Base-by-base conservation (phyloP, 2,797 vertebrate genomes). In the Psittacula echo region DNA sequence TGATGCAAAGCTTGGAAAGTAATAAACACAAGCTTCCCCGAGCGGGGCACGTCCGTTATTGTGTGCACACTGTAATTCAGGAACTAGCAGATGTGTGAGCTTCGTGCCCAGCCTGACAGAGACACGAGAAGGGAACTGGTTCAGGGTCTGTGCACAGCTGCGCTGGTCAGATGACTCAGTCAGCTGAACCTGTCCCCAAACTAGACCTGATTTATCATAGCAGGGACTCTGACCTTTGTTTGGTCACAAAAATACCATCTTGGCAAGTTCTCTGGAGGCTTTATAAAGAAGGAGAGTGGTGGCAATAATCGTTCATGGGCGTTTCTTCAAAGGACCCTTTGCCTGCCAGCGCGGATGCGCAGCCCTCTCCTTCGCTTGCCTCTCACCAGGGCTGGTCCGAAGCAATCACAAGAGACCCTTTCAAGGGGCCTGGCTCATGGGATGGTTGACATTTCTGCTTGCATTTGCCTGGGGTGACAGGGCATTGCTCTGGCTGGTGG, bases 221-320 rank as follows among this genome's bases (percentile, higher is more conserved):
- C 97, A 98, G 97, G 98, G 98, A 98, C 98, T 98, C 98, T 98
- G 98, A 98, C 98, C 98, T 98, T 98, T 97, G 88, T 97, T 97
- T 97, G 96, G 97, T 98, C 95, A 96, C 98, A 98, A 97, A 98
- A 98, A 97, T 91, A 93, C 85, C 79, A 39, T 58, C 87, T 93
- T 93, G 92, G 93, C 97, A 97, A 96, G 87, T 76, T 94, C 89
- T 96, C 76, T 93, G 94, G 97, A 92, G 91, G 65, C 39, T 78
- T 92, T 95, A 87, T 76, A 74, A 83, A 95, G 75, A 56, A 85
- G 87, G 77, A 50, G 48, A 54, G 67, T 15, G 26, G 37, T 66
- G 72, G 74, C 68, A 78, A 79, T 77, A 89, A 82, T 73, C 93
- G 83, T 73, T 37, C 60, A 60, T 64, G 34, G 34, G 34, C 34